Evolutionary conservation across 2,888 invertebrate species (phyloP), one percentile per base, ranked within the genome.

Genomic region (Troilus luridus): DNA sequence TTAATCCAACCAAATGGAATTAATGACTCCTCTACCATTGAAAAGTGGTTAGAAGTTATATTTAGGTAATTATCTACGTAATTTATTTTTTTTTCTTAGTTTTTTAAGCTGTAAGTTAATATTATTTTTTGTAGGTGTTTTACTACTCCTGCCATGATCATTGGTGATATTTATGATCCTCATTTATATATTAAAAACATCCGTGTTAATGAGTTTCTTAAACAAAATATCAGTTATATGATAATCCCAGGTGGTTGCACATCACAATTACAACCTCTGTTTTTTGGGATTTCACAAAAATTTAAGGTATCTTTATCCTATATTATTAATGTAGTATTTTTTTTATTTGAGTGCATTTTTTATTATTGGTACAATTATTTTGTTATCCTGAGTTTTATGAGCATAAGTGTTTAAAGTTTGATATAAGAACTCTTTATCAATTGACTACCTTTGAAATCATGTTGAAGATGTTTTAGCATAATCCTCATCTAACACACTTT

Each of bases 191-290:
- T 92, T 12, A 90, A 85, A 89, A 85, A 77, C 81, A 41, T 54
- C 5, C 59, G 62, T 41, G 19, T 54, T 9, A 41, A 90, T 41
- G 67, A 77, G 19, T 24, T 89, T 14, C 11, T 7, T 19, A 60
- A 91, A 19, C 21, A 88, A 64, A 81, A 91, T 24, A 67, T 92
- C 56, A 77, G 90, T 60, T 27, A 67, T 21, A 89, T 88, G 59
- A 62, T 92, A 12, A 92, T 92, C 41, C 92, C 92, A 1, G 91
- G 62, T 1, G 92, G 92, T 58, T 92, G 92, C 72, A 91, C 91
- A 17, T 92, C 91, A 27, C 91, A 90, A 59, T 90, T 92, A 59
- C 91, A 91, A 8, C 92, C 92, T 14, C 81, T 90, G 54, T 77
- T 85, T 19, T 91, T 92, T 88, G 91, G 91, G 1, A 88, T 92